Evolutionary conservation across 2,113 vertebrate species (phyloP).

Genomic region (Amblyopsis rosae): DNA sequence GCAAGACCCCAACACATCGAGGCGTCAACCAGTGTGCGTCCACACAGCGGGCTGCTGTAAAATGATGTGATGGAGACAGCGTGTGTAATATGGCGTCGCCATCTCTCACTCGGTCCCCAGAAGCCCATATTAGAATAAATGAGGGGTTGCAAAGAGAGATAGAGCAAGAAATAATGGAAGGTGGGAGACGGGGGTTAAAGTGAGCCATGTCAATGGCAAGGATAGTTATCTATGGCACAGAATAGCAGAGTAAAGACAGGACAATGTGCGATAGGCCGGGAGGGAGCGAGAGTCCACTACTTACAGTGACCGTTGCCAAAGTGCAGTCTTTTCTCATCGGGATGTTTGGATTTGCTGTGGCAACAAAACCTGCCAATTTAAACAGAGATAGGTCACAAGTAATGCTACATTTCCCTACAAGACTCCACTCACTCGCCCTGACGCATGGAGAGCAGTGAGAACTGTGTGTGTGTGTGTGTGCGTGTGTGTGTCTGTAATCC

Average conservation of each 20-base stretch:
- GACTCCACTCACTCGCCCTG: conserved; percentile 36
- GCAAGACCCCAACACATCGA: no score
- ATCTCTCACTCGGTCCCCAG: conserved; percentile 4
- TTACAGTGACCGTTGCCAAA: conserved; percentile 97
- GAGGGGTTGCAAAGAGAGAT: background rate
- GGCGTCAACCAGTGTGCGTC: no score
- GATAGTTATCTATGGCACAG: background rate
- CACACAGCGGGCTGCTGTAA: background rate
- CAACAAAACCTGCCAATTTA: conserved; percentile 89
- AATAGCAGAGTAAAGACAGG: background rate
- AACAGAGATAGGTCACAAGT: conserved; percentile 60
- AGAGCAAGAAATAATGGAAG: conserved; percentile 5
- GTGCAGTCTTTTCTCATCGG: conserved; percentile 94
- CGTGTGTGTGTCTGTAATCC: conserved; percentile 48
- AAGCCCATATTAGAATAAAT: conserved; percentile 2
- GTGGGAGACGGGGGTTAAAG: background rate
- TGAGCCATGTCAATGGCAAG: no score
- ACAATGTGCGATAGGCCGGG: background rate
- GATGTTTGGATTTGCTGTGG: conserved; percentile 93
- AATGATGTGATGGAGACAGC: conserved; percentile 3
- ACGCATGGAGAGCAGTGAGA: background rate
- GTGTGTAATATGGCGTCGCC: background rate
- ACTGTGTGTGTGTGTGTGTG: background rate
- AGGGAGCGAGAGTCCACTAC: conserved; percentile 61
- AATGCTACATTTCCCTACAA: conserved; percentile 45